phyloP scores from a whole-genome alignment of 2,888 invertebrate species.

The Cosmia trapezina region DNA sequence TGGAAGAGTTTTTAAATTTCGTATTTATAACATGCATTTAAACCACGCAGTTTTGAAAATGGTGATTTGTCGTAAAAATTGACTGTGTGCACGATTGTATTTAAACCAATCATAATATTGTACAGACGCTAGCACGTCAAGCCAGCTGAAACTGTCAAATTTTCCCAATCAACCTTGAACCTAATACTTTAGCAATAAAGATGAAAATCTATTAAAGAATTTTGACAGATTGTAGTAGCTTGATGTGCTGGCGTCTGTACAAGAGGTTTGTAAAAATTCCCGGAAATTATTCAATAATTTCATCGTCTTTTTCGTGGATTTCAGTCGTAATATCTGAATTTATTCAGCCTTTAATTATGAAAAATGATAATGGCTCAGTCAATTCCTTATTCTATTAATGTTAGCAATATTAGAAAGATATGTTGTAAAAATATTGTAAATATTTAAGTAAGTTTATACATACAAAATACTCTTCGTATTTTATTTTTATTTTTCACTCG shows the following conservation, averaged over 20 bases:
- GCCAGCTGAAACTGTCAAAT: too few relatives aligned
- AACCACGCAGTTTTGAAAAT: not conserved
- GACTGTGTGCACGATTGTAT: slow-evolving; percentile 17
- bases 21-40: not conserved
- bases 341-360: not conserved
- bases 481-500: slow-evolving; percentile 29
- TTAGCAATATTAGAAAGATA: slow-evolving; percentile 6
- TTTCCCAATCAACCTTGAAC: too few relatives aligned
- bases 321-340: not conserved
- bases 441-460: slow-evolving; percentile 46
- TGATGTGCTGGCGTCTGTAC: too few relatives aligned
- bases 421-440: slow-evolving; percentile 56
- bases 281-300: not conserved
- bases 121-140: too few relatives aligned
- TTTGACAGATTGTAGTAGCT: too few relatives aligned
- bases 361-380: not conserved
- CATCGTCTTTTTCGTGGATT: not conserved
- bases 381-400: not conserved
- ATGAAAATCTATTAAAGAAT: too few relatives aligned
- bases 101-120: not conserved
- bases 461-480: slow-evolving; percentile 18
- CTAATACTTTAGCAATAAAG: too few relatives aligned
- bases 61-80: too few relatives aligned
- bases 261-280: not conserved
- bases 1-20: not conserved